A percentile compares a stretch with the other conserved stretches of the same genome.
Evolutionary conservation across 2,888 invertebrate species (phyloP).

Genomic region (Digitonthophagus gazella): DNA sequence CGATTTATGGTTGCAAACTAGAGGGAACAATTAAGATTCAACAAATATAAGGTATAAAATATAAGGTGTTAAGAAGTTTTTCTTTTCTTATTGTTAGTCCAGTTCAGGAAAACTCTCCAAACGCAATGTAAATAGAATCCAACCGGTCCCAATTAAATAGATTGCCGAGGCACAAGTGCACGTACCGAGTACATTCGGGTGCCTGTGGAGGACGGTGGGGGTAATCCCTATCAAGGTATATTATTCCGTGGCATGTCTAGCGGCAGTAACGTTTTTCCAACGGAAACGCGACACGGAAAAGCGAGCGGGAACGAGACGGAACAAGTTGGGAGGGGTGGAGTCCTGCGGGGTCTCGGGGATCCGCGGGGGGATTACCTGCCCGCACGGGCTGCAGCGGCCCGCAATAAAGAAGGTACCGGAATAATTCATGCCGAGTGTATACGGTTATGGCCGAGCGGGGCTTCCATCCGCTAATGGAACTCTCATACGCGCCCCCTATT

Average conservation of each 20-base stretch:
- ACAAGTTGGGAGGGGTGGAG: slow-evolving; percentile 1
- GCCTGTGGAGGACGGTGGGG: background rate
- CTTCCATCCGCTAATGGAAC: slow-evolving; percentile 32
- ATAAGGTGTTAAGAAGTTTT: no score
- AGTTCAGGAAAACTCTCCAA: no score
- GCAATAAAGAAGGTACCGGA: slow-evolving; percentile 31
- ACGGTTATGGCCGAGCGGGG: slow-evolving; percentile 31
- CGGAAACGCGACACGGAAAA: slow-evolving; percentile 2
- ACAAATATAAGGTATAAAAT: no score
- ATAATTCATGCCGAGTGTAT: slow-evolving; percentile 33
- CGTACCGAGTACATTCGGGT: background rate
- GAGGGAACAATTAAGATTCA: no score
- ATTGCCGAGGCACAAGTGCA: background rate
- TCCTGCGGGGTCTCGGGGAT: background rate
- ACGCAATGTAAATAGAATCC: background rate
- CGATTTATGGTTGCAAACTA: no score
- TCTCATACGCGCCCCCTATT: slow-evolving; percentile 24
- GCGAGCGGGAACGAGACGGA: slow-evolving; percentile 7
- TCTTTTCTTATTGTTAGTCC: no score
- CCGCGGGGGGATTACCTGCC: slow-evolving; percentile 19
- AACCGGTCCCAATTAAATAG: background rate
- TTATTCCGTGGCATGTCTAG: slow-evolving; percentile 25
- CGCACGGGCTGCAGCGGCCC: slow-evolving; percentile 20
- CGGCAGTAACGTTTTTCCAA: slow-evolving; percentile 22
- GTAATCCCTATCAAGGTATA: slow-evolving; percentile 24